phyloP scores from a whole-genome alignment of 2,113 vertebrate genomes.

The Siphamia tubifer region DNA sequence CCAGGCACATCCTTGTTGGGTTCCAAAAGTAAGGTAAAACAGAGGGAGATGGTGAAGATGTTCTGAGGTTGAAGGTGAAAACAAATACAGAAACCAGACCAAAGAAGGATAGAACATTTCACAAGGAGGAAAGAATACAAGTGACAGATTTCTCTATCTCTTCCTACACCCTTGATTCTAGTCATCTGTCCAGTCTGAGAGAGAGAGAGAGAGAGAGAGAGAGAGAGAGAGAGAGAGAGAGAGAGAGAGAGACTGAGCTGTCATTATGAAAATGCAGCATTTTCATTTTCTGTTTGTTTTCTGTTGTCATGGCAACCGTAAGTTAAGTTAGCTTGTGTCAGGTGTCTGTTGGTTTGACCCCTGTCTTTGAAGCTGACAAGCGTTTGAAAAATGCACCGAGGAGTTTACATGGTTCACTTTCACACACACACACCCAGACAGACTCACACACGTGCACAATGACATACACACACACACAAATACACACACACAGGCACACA shows the following conservation, averaged over 20 bases:
- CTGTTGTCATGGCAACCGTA: slow-evolving; percentile 62
- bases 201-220: neutral
- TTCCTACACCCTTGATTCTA: slow-evolving; percentile 12
- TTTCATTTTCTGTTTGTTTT: slow-evolving; percentile 63
- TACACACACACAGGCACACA: neutral
- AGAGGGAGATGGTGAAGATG: slow-evolving; percentile 12
- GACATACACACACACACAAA: slow-evolving; percentile 9
- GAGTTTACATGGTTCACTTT: slow-evolving; percentile 51
- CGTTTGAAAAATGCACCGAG: slow-evolving; percentile 26
- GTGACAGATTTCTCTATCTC: slow-evolving; percentile 36
- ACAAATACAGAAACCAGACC: slow-evolving; percentile 15
- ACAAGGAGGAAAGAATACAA: slow-evolving; percentile 4
- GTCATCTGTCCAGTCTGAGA: slow-evolving; percentile 20
- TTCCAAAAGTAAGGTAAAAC: slow-evolving; percentile 2
- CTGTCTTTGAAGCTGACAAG: slow-evolving; percentile 59
- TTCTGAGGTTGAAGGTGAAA: slow-evolving; percentile 12
- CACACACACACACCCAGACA: slow-evolving; percentile 50
- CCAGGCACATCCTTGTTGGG: slow-evolving; percentile 56
- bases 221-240: no score
- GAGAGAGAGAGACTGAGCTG: slow-evolving; percentile 17
- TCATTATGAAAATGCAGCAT: slow-evolving; percentile 46
- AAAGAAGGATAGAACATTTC: slow-evolving; percentile 2
- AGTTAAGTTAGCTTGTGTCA: slow-evolving; percentile 51
- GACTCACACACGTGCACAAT: slow-evolving; percentile 4
- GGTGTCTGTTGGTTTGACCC: slow-evolving; percentile 65